A percentile compares a stretch with the other conserved stretches of the same genome.
These are phyloP conservation scores for Brevimyrus niger DNA, from an alignment of 2,113 vertebrate species.

Conservation along the genomic window DNA sequence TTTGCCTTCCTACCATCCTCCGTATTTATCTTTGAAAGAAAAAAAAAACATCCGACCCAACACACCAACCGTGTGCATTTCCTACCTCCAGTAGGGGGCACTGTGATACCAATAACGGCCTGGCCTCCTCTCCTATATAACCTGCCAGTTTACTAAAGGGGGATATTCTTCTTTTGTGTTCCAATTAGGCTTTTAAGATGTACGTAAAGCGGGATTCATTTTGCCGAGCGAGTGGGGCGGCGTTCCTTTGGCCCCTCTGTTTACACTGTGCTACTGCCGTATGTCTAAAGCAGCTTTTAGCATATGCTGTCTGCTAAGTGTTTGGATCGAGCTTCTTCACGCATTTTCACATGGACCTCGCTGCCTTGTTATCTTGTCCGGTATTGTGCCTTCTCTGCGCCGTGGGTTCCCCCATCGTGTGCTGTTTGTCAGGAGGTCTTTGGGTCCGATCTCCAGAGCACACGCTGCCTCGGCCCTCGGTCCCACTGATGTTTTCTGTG, in stretches of 20 bases:
- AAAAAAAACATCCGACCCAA: neutral
- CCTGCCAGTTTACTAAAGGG: conserved; percentile 16
- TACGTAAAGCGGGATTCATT: conserved; percentile 41
- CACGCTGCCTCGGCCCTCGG: neutral
- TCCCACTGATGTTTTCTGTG: neutral
- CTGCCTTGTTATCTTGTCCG: conserved; percentile 39
- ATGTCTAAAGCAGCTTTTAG: conserved; percentile 26
- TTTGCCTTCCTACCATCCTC: neutral
- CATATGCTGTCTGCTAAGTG: conserved; percentile 31
- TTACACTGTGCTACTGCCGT: conserved; percentile 32
- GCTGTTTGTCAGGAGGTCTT: neutral
- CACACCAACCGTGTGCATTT: neutral
- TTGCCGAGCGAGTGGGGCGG: conserved; percentile 37
- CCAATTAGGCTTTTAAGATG: conserved; percentile 35
- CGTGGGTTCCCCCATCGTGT: neutral
- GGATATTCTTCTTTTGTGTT: conserved; percentile 29
- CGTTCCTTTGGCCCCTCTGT: conserved; percentile 41
- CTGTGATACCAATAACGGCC: conserved; percentile 46
- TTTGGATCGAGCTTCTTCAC: conserved; percentile 16
- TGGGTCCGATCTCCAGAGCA: neutral
- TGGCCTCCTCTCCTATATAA: conserved; percentile 19
- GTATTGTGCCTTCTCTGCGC: neutral
- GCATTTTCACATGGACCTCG: conserved; percentile 20
- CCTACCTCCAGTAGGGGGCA: conserved; percentile 59
- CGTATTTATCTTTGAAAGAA: neutral